Conservation (phyloP, 2,113 vertebrate genomes). For the Entelurus aequoreus region DNA sequence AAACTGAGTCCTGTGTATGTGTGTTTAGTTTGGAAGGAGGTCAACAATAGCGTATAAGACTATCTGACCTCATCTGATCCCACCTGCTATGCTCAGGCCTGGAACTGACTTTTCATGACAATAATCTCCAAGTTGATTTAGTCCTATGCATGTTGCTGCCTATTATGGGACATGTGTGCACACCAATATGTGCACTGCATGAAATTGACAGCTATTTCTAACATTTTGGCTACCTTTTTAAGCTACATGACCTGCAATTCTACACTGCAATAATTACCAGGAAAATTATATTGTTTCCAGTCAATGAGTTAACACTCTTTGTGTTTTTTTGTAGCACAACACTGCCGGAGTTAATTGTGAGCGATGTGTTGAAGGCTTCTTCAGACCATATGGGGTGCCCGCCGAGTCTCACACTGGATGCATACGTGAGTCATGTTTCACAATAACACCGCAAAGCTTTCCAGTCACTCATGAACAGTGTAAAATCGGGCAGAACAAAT, state of each 20-base stretch:
- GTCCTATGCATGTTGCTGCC: too few relatives aligned
- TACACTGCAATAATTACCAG: not conserved
- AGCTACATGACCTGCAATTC: not conserved
- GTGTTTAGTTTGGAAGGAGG: constrained; percentile 5
- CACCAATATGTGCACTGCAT: too few relatives aligned
- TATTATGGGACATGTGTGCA: too few relatives aligned
- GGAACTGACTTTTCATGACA: too few relatives aligned
- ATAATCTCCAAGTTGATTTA: too few relatives aligned
- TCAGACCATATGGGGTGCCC: constrained; percentile 72
- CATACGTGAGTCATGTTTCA: constrained; percentile 71
- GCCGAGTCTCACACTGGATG: constrained; percentile 75
- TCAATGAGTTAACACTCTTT: not conserved
- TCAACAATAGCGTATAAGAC: not conserved
- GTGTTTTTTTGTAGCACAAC: constrained; percentile 78
- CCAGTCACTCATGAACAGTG: not conserved
- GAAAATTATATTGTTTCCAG: not conserved
- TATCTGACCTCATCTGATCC: not conserved
- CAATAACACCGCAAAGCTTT: not conserved
- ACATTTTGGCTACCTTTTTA: not conserved
- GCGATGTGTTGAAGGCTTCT: constrained; percentile 79
- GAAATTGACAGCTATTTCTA: too few relatives aligned
- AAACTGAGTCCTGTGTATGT: constrained; percentile 45
- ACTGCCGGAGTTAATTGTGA: constrained; percentile 93
- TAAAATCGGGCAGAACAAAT: not conserved
- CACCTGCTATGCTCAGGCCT: not conserved